These are phyloP conservation scores for Ctenomys sociabilis DNA, from an alignment of 2,113 vertebrate genomes.

Conservation along the genomic window DNA sequence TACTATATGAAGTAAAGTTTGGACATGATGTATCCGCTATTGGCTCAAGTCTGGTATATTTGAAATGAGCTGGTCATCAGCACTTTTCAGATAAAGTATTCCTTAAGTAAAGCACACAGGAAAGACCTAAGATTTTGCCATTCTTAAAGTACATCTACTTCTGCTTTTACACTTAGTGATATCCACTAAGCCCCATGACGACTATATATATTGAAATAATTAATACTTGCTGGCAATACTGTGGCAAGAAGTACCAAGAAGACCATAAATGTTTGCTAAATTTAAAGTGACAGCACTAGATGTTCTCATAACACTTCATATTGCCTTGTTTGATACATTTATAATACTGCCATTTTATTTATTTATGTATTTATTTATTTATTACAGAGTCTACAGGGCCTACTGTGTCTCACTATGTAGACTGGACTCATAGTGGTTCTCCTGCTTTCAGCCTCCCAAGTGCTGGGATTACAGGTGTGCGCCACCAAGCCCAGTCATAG, in stretches of 20 bases:
- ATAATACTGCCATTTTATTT: too few species aligned
- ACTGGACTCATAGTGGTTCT: too few species aligned
- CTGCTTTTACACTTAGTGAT: background rate
- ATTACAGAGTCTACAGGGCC: too few species aligned
- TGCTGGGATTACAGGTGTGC: too few species aligned
- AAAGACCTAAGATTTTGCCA: background rate
- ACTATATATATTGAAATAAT: background rate
- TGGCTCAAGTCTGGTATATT: background rate
- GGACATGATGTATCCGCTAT: background rate
- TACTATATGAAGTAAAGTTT: background rate
- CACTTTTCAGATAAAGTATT: background rate
- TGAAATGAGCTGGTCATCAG: background rate
- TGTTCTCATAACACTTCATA: background rate
- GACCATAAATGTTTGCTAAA: background rate
- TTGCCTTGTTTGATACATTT: conserved; percentile 7
- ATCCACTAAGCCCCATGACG: background rate
- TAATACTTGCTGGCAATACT: background rate
- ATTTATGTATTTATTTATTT: too few species aligned
- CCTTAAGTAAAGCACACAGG: background rate
- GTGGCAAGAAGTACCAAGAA: background rate
- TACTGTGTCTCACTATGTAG: too few species aligned
- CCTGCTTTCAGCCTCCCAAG: too few species aligned
- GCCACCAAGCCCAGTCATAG: too few species aligned
- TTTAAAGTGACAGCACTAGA: background rate
- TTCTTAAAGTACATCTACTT: background rate